Base-by-base conservation (phyloP, 2,888 invertebrate species). In the Liopterus haemorrhoidalis region DNA sequence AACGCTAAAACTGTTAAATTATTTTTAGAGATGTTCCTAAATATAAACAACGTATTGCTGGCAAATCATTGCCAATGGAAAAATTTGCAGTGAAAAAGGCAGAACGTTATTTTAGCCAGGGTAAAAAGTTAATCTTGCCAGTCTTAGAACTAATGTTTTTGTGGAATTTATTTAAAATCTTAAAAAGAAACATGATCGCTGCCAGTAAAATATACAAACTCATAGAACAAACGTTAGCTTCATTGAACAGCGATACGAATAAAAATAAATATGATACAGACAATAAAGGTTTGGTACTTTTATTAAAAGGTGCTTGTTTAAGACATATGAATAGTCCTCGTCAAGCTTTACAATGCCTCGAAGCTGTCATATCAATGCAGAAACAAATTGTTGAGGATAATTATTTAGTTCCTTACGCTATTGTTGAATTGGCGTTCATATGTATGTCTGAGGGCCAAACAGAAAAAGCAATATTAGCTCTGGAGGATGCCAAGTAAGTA, bases 41-140 rank as follows among this genome's bases (percentile, higher is more conserved):
- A 40, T 81, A 82, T 66, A 91, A 90, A 59, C 89, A 93, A 62
- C 78, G 88, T 45, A 89, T 96, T 42, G 94, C 95, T 20, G 96
- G 97, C 0, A 96, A 96, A 69, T 95, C 95, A 0, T 70, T 97
- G 52, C 96, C 97, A 2, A 85, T 95, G 80, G 96, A 97, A 68
- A 97, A 97, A 67, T 96, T 95, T 69, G 85, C 87, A 32, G 79
- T 89, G n/a, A 85, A 82, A 61, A 89, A 91, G 56, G 79, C 90
- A 31, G 79, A 81, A 53, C 76, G 92, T 38, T 95, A 81, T 68
- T 75, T 79, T 49, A 74, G 75, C 24, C 91, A 93, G 64, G 78
- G 81, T 38, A 75, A 81, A 39, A 72, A 71, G 27, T 72, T 97
- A 16, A 68, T 85, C 4, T 72, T 95, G 54, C 94, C 96, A 1